Evolutionary conservation across 1,140 invertebrate species (phyloP), one percentile per base, ranked within the genome.

Genomic region (Eurosta solidaginis): DNA sequence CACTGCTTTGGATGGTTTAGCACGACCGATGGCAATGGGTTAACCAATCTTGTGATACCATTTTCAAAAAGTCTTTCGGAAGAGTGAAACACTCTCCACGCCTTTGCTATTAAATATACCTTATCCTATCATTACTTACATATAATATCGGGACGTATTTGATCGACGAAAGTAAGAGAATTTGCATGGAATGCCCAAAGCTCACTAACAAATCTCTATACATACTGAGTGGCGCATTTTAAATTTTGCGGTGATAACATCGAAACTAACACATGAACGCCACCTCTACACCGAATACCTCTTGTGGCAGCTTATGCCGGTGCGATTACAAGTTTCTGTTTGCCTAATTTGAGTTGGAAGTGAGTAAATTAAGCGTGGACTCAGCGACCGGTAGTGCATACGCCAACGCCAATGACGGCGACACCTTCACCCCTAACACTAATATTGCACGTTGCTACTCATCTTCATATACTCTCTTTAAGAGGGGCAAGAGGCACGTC

Each of bases 221-320:
- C 44, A 27, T n/a, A 45, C 40, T 5, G 4, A 49, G 14, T 1
- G 12, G 6, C 47, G 42, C 42, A 29, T 75, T 75, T 25, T 47
- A 47, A 50, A 29, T 47, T 75, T n/a, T 49, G 74, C 74, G 47
- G 44, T 50, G 74, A 75, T 50, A 49, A 29, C 74, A 75, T 47
- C 44, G 47, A 75, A 7, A 75, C 10, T 25, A 74, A 45, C 73
- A 75, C 10, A 54, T 27, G 20, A 17, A 68, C 59, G 22, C 20
- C 36, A 7, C 49, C 45, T 36, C 27, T n/a, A 14, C 47, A 4
- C 49, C 14, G 33, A 5, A n/a, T 2, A 7, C 59, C 3, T 40
- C 10, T 68, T 68, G 27, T 33, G 40, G 36, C 33, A 68, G 59
- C 36, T 17, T 36, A 36, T 36, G 2, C 47, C 47, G 9, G 47